phyloP scores from a whole-genome alignment of 2,113 vertebrate genomes.

The Paralichthys olivaceus region DNA sequence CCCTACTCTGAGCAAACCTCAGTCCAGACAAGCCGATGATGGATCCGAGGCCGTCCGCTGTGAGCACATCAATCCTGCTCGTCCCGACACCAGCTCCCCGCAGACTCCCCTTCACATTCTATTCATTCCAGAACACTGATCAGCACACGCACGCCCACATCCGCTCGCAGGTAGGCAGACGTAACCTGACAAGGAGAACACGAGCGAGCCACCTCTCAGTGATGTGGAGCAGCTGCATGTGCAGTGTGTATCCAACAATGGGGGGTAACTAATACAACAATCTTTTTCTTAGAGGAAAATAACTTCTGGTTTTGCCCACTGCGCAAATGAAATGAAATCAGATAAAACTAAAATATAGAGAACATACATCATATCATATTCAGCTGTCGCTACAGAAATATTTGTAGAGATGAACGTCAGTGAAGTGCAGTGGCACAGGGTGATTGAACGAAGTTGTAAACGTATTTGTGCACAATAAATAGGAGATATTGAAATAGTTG shows the following conservation, averaged over 20 bases:
- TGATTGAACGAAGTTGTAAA: too few relatives aligned
- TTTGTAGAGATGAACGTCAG: too few relatives aligned
- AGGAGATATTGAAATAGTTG: too few relatives aligned
- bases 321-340: too few relatives aligned
- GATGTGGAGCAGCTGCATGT: not conserved
- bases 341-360: too few relatives aligned
- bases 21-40: slow-evolving; percentile 57
- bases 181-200: slow-evolving; percentile 24
- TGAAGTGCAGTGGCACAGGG: too few relatives aligned
- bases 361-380: too few relatives aligned
- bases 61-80: slow-evolving; percentile 75
- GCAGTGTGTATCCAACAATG: not conserved
- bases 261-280: not conserved
- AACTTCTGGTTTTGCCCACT: not conserved
- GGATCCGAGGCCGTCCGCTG: slow-evolving; percentile 69
- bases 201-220: slow-evolving; percentile 8
- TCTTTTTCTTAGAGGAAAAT: not conserved
- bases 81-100: slow-evolving; percentile 65
- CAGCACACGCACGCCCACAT: slow-evolving; percentile 46
- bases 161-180: slow-evolving; percentile 40
- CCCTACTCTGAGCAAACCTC: slow-evolving; percentile 41
- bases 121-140: slow-evolving; percentile 60
- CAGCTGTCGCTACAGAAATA: too few relatives aligned
- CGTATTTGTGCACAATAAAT: too few relatives aligned
- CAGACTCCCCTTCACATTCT: slow-evolving; percentile 74